phyloP scores from a whole-genome alignment of 2,797 vertebrate genomes.

The Psittacula echo region DNA sequence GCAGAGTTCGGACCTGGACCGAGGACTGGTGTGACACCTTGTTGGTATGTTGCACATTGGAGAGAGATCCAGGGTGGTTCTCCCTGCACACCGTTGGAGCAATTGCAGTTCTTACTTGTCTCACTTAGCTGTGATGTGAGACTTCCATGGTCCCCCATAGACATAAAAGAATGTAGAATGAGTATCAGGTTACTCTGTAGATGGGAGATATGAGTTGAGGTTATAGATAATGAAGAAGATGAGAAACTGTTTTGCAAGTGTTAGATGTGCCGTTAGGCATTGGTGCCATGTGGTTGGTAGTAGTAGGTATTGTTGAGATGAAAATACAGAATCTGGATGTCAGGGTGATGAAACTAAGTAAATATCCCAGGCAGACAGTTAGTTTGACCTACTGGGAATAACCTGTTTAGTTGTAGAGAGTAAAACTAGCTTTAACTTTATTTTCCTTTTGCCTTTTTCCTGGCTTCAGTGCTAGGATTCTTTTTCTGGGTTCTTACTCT shows the following conservation, averaged over 20 bases:
- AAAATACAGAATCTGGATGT: neutral
- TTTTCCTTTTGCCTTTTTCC: neutral
- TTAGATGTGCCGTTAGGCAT: neutral
- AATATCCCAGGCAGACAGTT: neutral
- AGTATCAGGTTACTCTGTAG: neutral
- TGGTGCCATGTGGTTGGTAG: neutral
- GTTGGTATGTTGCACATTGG: slow-evolving; percentile 79
- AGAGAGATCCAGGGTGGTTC: neutral
- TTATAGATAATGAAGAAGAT: neutral
- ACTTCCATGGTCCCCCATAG: neutral
- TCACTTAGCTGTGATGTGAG: neutral
- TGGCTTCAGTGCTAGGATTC: neutral
- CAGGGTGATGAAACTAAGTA: neutral
- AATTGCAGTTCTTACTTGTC: neutral
- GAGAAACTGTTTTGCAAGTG: neutral
- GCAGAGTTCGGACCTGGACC: slow-evolving; percentile 86
- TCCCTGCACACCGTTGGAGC: neutral
- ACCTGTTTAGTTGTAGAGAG: neutral
- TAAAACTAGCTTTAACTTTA: neutral
- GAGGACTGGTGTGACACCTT: slow-evolving; percentile 94
- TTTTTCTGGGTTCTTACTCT: neutral
- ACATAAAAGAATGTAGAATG: neutral
- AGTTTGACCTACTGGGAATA: neutral
- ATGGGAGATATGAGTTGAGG: neutral
- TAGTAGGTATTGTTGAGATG: neutral